These are phyloP conservation scores for Porites australiensis DNA, from an alignment of 64 coral and sea anemone species.

Conservation along the genomic window DNA sequence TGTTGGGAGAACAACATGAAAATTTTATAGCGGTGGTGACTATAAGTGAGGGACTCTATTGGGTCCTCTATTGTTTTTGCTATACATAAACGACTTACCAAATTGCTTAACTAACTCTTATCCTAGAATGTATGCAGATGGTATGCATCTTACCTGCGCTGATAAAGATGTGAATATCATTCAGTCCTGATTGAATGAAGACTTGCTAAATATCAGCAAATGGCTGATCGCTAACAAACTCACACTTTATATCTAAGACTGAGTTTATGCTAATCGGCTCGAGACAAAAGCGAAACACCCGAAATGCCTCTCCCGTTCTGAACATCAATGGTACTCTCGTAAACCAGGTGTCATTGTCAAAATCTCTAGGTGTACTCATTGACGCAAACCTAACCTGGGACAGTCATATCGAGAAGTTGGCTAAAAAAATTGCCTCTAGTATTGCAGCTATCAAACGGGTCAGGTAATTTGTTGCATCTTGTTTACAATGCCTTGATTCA, in stretches of 20 bases:
- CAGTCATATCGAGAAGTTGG: no score
- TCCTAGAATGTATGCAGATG: slow-evolving; percentile 50
- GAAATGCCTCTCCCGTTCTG: not conserved
- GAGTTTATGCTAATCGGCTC: no score
- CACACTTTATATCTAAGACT: not conserved
- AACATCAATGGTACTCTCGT: not conserved
- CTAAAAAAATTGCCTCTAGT: no score
- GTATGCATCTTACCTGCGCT: slow-evolving; percentile 32
- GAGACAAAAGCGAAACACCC: no score
- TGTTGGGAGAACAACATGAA: no score
- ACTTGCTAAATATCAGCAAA: slow-evolving; percentile 12
- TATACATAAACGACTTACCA: slow-evolving; percentile 44
- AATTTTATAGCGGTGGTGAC: no score
- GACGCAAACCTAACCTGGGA: no score
- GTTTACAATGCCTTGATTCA: not conserved
- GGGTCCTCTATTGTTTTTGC: slow-evolving; percentile 49
- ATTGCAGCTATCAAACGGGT: no score
- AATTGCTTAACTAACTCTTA: slow-evolving; percentile 49
- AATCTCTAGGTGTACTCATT: no score
- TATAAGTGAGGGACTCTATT: slow-evolving; percentile 20
- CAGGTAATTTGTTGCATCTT: no score
- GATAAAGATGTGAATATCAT: not conserved
- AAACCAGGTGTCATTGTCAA: no score
- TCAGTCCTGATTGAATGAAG: not conserved
- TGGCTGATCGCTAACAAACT: slow-evolving; percentile 1